phyloP scores from a whole-genome alignment of 2,888 invertebrate species.

The Coenonympha arcania region DNA sequence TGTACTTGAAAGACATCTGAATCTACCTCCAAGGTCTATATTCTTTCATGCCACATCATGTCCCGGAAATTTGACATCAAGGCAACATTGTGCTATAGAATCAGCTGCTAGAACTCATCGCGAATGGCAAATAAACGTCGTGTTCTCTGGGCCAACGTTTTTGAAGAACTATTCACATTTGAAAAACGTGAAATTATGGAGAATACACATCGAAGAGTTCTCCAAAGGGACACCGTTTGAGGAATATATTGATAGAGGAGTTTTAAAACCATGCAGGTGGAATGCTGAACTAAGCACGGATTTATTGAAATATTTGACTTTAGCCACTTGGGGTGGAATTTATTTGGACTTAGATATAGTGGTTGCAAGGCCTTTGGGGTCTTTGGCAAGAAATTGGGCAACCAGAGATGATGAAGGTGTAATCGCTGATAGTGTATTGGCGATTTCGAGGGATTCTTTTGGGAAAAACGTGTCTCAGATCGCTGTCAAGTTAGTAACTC shows the following conservation, averaged over 20 bases:
- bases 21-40: slow-evolving; percentile 61
- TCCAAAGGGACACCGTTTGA: slow-evolving; percentile 74
- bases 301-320: slow-evolving; percentile 76
- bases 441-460: slow-evolving; percentile 57
- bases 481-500: slow-evolving; percentile 31
- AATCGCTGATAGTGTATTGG: slow-evolving; percentile 80
- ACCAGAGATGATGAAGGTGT: slow-evolving; percentile 74
- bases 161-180: slow-evolving; percentile 45
- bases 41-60: slow-evolving; percentile 81
- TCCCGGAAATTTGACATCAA: slow-evolving; percentile 60
- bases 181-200: slow-evolving; percentile 65
- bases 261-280: slow-evolving; percentile 70
- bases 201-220: slow-evolving; percentile 68
- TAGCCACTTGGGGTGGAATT: slow-evolving; percentile 85
- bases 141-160: slow-evolving; percentile 64
- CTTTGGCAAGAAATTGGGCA: slow-evolving; percentile 74
- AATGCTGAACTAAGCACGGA: slow-evolving; percentile 77
- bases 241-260: slow-evolving; percentile 58
- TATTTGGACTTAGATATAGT: slow-evolving; percentile 85
- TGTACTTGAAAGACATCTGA: slow-evolving; percentile 33
- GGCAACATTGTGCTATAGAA: slow-evolving; percentile 80
- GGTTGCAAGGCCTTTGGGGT: slow-evolving; percentile 74
- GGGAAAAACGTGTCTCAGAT: slow-evolving; percentile 37
- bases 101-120: slow-evolving; percentile 78
- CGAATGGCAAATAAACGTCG: slow-evolving; percentile 68